Percentiles rank a stretch among this genome's conserved stretches.
phyloP scores from a whole-genome alignment of 1,140 invertebrate species.

The Adelges cooleyi region DNA sequence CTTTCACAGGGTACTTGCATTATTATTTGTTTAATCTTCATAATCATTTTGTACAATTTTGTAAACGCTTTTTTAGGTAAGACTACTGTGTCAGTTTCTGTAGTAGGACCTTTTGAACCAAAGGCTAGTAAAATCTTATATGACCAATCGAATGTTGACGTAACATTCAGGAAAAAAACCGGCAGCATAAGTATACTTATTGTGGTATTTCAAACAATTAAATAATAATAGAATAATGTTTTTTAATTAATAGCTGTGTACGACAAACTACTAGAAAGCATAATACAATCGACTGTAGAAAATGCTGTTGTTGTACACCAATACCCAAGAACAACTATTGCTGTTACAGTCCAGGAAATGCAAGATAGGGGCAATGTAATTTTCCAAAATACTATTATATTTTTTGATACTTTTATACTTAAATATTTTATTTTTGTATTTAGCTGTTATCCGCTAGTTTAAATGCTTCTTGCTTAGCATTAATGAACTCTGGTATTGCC shows the following conservation, averaged over 20 bases:
- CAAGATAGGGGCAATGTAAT: slow-evolving; percentile 71
- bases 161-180: slow-evolving; percentile 59
- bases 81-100: slow-evolving; percentile 59
- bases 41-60: too few relatives aligned
- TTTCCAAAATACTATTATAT: slow-evolving; percentile 28
- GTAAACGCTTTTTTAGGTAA: too few relatives aligned
- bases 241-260: slow-evolving; percentile 47
- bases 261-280: slow-evolving; percentile 60
- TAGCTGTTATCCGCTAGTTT: slow-evolving; percentile 64
- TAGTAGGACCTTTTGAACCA: slow-evolving; percentile 75
- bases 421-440: slow-evolving; percentile 30
- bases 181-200: slow-evolving; percentile 39
- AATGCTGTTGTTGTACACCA: slow-evolving; percentile 52
- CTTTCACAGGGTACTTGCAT: slow-evolving; percentile 2
- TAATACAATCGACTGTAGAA: slow-evolving; percentile 65
- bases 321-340: slow-evolving; percentile 65
- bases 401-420: not conserved
- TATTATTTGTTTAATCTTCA: not conserved
- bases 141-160: slow-evolving; percentile 66
- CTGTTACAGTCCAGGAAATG: slow-evolving; percentile 72
- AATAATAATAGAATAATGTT: too few relatives aligned
- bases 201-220: too few relatives aligned
- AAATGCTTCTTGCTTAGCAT: slow-evolving; percentile 68
- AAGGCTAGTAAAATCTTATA: slow-evolving; percentile 62
- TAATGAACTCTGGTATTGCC: slow-evolving; percentile 65